Evolutionary conservation across 1,140 invertebrate genomes (phyloP), one percentile per base, ranked within the genome.

Genomic region (Homalodisca vitripennis): DNA sequence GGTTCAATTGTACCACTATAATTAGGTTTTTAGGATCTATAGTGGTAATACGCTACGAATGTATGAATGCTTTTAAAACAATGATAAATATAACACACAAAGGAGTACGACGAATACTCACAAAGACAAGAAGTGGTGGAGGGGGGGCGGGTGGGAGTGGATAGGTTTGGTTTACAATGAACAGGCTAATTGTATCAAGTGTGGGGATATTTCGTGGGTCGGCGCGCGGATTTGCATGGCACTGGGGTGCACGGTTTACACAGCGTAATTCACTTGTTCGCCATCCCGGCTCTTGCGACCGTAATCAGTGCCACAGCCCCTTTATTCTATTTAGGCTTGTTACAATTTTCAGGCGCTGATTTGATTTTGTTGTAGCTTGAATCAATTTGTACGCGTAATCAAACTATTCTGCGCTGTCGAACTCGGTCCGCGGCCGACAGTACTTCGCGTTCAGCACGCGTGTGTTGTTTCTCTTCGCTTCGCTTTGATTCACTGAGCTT

Each of bases 251-350:
- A 64, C 13, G 29, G 55, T 60, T 60, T 60, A 60, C 55, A 14
- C 29, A 27, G 13, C 14, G 13, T 60, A 60, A 60, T 60, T 27
- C 29, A 60, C 55, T 60, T 27, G 55, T 22, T 53, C 55, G 29
- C 55, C 29, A n/a, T n/a, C n/a, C n/a, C n/a, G n/a, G n/a, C n/a
- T n/a, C n/a, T 20, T 62, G 29, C 12, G 22, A 6, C 57, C 20
- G 30, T 64, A 64, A 64, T 64, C 62, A 64, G 62, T 64, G 62
- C 62, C 17, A n/a, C n/a, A 55, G 22, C 62, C 62, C 34, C 62
- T 64, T 34, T 55, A 55, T 55, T 62, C 57, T 62, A 62, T 64
- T 64, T 64, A 64, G 62, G 30, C 62, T 64, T 64, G 62, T 64
- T 64, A 64, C 62, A 64, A 64, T 64, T 64, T 64, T 32, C 62